Evolutionary conservation across 2,797 vertebrate genomes (phyloP), one percentile per base, ranked within the genome.

Genomic region (Chanos chanos): DNA sequence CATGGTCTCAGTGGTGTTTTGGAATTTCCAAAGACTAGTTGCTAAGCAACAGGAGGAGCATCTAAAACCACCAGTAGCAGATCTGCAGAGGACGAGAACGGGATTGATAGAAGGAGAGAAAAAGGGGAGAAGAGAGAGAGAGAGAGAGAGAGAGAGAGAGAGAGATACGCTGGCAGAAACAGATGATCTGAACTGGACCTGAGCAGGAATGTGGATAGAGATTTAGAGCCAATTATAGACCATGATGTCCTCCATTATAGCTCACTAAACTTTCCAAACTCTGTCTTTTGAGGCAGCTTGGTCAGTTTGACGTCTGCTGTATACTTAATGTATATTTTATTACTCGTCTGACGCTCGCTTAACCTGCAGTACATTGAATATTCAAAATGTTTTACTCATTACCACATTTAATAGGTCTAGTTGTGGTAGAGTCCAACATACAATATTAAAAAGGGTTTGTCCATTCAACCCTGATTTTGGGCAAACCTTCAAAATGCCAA

Each of bases 11-110:
- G 44, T 56, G 61, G 68, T 73, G 79, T 73, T 73, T 75, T 75
- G 80, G 75, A 74, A 74, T 71, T 77, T 80, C 80, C 70, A 41
- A 68, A 55, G 60, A 72, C 71, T 70, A 79, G 86, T 88, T 86
- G 85, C 86, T 84, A 84, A 64, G 86, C 81, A 87, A 88, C 86
- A 78, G 64, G 75, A 77, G 78, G 81, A 68, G 78, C 79, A 78
- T 83, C 77, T 78, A 73, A 78, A 76, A 74, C 74, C 77, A 65
- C 64, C 25, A 73, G 69, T 78, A 58, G 70, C 71, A 78, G 74
- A 74, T 72, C 66, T 77, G 75, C 53, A 71, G 66, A 41, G 45
- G 28, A 28, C 21, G 22, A 15, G 39, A 30, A n/a, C n/a, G 24
- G 22, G 58, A 37, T 31, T 36, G 13, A 19, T 9, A 36, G 28